Base-by-base conservation (phyloP, 2,888 invertebrate species). In the Heliothis peltigera region DNA sequence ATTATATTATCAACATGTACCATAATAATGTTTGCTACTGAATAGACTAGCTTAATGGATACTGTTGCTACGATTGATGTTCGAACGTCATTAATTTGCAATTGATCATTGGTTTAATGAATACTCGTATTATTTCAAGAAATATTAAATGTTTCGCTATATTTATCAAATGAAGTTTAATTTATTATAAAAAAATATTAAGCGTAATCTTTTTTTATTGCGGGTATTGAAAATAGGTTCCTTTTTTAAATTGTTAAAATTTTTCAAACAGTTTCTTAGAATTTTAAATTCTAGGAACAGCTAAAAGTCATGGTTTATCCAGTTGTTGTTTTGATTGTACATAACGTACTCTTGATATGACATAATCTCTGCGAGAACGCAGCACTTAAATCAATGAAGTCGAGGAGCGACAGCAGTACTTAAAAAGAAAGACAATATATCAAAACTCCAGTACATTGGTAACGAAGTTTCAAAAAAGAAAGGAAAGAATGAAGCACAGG, bases 391-490 rank as follows among this genome's bases (percentile, higher is more conserved):
- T 78, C 67, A 65, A 71, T 68, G 60, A 75, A 63, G 53, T 32
- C n/a, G 57, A 47, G 22, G 25, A 46, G 64, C 61, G 60, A 67
- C 70, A 61, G 25, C n/a, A 28, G 32, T 68, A 54, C 70, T 62
- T 65, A 66, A 60, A 76, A 60, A 25, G 17, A 61, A 70, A 65
- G 66, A 69, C 64, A 61, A 68, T 63, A 71, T 61, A 69, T 67
- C 66, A 78, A 69, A 77, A 54, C 57, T 63, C 42, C n/a, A 49
- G 62, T 44, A 64, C 54, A 65, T 70, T 22, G 43, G 48, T 75
- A 77, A 79, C 66, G 66, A 75, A 75, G 57, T 71, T 68, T 56
- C 49, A 62, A 74, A 67, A 80, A 72, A 64, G 44, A 69, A 55
- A 52, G 48, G 58, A 54, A 49, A 52, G 70, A 52, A 72, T 32